These are phyloP conservation scores for Harpalus rufipes DNA, from an alignment of 2,888 invertebrate species.

Conservation along the genomic window DNA sequence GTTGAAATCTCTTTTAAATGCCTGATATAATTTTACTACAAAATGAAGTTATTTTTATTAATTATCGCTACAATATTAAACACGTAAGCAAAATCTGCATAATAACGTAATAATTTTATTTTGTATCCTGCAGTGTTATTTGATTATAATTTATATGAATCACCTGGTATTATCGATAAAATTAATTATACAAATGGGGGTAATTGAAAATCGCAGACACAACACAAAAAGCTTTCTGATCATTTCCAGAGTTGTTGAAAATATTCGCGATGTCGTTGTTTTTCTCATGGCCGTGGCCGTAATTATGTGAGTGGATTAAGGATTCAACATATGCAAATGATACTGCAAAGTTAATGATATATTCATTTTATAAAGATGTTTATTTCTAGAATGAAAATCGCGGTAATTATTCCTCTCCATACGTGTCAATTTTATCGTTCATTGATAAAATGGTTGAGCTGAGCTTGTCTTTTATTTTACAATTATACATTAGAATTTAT, in stretches of 20 bases:
- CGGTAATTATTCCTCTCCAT: conserved; percentile 12
- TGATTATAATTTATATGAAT: conserved; percentile 45
- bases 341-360: conserved; percentile 21
- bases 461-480: neutral
- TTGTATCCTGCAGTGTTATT: conserved; percentile 27
- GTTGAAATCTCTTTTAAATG: no score
- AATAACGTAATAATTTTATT: conserved; percentile 21
- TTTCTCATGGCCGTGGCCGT: conserved; percentile 5
- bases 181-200: conserved; percentile 42
- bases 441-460: neutral
- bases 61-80: neutral
- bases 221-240: conserved; percentile 28
- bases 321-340: conserved; percentile 50
- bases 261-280: conserved; percentile 34
- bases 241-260: conserved; percentile 27
- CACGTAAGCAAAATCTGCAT: conserved; percentile 11
- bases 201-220: conserved; percentile 36
- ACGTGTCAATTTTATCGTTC: conserved; percentile 9
- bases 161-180: conserved; percentile 31
- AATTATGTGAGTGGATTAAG: conserved; percentile 36
- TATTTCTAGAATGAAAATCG: neutral
- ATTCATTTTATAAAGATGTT: conserved; percentile 34
- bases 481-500: conserved; percentile 8
- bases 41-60: neutral
- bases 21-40: no score